Conservation (phyloP, 2,888 invertebrate genomes). For the Acanthosoma haemorrhoidale region DNA sequence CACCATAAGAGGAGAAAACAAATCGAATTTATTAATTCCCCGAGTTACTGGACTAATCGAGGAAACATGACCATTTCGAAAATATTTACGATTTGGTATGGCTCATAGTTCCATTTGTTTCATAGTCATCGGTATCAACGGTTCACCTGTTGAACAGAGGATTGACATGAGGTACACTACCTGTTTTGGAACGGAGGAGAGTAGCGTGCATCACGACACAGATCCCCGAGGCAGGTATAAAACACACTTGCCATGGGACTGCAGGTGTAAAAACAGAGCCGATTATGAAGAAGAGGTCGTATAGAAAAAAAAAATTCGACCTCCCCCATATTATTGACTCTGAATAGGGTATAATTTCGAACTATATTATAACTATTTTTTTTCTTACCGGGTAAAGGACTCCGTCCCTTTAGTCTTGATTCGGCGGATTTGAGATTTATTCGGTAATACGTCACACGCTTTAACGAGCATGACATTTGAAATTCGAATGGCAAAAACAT, state of each 20-base stretch:
- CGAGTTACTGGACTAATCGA: too few relatives aligned
- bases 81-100: too few relatives aligned
- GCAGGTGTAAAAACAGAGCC: slow-evolving; percentile 21
- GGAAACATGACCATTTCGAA: too few relatives aligned
- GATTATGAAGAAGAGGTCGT: background rate
- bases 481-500: too few relatives aligned
- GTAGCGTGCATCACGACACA: slow-evolving; percentile 11
- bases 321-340: background rate
- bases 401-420: background rate
- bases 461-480: too few relatives aligned
- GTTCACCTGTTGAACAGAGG: too few relatives aligned
- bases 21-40: too few relatives aligned
- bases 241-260: background rate
- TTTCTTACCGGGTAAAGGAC: background rate
- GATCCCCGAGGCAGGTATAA: background rate
- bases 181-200: background rate
- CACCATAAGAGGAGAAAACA: too few relatives aligned
- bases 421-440: background rate
- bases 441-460: background rate
- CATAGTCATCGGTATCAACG: too few relatives aligned
- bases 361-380: background rate
- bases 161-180: background rate
- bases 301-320: background rate
- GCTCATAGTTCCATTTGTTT: too few relatives aligned
- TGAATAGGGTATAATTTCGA: slow-evolving; percentile 17